Evolutionary conservation across 2,888 invertebrate genomes (phyloP), one percentile per base, ranked within the genome.

Genomic region (Priocnemis perturbator): DNA sequence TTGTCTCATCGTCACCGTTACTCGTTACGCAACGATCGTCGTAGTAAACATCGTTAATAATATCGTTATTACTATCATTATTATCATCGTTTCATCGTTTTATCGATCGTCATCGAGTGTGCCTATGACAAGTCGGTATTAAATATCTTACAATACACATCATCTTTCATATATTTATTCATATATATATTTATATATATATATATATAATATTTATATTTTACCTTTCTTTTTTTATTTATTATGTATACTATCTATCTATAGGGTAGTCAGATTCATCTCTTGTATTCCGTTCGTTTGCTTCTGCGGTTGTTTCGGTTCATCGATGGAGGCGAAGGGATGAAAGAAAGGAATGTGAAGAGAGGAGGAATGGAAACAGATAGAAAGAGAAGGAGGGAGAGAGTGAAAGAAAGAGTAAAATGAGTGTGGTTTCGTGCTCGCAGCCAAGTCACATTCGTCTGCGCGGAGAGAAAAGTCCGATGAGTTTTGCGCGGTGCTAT

Each of bases 121-220:
- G 81, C 83, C 85, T 85, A 86, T 81, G 82, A 82, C 78, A 76
- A 82, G 78, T 85, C 83, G 78, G 84, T 87, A 87, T 87, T 87
- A 86, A 87, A 86, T 87, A 86, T 87, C 82, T 87, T 87, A 86
- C 86, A 87, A 83, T 86, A 86, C 86, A 86, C 86, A 87, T 85
- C 82, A 76, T 85, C 81, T 83, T 86, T 80, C 78, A 84, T 83
- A 84, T 80, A 83, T 83, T 81, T 83, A 79, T 83, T 78, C 82
- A 71, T 80, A 71, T 81, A 75, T 81, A 78, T 82, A 82, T 84
- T 77, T 80, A 76, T 82, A 74, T 82, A 78, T 77, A 76, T 80
- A 71, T 78, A 79, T 82, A 78, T 83, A 81, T 81, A 81, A 80
- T 85, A 80, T 81, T 82, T 85, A 84, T 81, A 78, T 81, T 80